A percentile compares a stretch with the other conserved stretches of the same genome.
phyloP scores from a whole-genome alignment of 2,888 invertebrate species.

The Cantharis nigra region DNA sequence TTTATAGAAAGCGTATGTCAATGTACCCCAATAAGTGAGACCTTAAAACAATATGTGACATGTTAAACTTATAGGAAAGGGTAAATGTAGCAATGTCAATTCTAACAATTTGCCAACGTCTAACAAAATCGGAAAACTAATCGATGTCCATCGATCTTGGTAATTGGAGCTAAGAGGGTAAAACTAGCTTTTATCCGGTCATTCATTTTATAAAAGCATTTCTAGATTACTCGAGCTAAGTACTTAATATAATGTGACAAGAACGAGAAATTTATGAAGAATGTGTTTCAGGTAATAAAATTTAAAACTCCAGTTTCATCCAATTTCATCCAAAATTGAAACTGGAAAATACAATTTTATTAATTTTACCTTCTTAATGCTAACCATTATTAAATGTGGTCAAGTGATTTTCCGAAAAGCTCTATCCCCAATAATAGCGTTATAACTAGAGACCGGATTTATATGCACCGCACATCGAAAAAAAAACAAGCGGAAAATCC shows the following conservation, averaged over 20 bases:
- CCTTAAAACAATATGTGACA: slow-evolving; percentile 3
- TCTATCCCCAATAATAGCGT: neutral
- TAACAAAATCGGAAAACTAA: slow-evolving; percentile 17
- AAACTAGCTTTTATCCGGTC: slow-evolving; percentile 18
- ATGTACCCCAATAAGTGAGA: neutral
- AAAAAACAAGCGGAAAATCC: no score
- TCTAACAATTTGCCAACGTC: slow-evolving; percentile 17
- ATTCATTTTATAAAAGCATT: slow-evolving; percentile 13
- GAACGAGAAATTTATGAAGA: neutral
- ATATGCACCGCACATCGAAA: neutral
- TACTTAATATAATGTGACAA: neutral
- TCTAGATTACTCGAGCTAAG: neutral
- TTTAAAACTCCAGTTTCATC: neutral
- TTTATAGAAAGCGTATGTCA: neutral
- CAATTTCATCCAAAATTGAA: neutral
- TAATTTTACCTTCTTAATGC: neutral
- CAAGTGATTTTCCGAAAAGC: neutral
- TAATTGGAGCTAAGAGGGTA: slow-evolving; percentile 22
- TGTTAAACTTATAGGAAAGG: slow-evolving; percentile 1
- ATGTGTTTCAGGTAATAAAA: neutral
- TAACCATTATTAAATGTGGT: neutral
- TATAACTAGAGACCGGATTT: neutral
- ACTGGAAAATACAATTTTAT: neutral
- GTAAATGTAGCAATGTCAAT: slow-evolving; percentile 7
- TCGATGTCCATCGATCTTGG: slow-evolving; percentile 19